Evolutionary conservation across 2,113 vertebrate genomes (phyloP).

Genomic region (Scolopax mira): DNA sequence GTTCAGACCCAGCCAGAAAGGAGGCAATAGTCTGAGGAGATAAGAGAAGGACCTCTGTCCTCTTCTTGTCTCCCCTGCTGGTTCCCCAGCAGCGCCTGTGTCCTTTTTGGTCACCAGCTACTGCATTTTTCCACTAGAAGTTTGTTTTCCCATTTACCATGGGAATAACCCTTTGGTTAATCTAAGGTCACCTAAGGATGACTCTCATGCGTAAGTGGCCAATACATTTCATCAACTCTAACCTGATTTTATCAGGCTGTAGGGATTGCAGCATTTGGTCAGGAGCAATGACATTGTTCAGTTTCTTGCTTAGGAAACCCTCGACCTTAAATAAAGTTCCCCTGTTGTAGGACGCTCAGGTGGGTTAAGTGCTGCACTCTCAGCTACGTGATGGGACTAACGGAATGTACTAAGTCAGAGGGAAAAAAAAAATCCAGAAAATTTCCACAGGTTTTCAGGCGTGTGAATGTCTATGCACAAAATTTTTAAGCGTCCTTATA

Average conservation of each 20-base stretch:
- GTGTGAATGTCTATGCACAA: neutral
- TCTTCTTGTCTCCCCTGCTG: neutral
- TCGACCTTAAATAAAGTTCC: neutral
- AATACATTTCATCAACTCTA: neutral
- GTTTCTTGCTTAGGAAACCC: neutral
- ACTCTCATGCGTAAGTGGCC: neutral
- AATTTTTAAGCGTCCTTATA: neutral
- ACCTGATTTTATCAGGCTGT: neutral
- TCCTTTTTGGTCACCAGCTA: neutral
- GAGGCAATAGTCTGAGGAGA: neutral
- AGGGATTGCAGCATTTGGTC: fast-evolving
- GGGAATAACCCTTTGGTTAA: neutral
- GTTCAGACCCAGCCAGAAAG: neutral
- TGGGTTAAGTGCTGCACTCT: neutral
- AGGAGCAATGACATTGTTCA: neutral
- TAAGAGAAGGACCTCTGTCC: neutral
- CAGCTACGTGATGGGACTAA: neutral
- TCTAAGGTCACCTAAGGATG: neutral
- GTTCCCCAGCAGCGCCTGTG: neutral
- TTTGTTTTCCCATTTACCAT: neutral
- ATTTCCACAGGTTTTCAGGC: neutral
- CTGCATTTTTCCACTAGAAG: neutral
- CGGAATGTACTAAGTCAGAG: neutral
- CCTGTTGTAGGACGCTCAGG: neutral
- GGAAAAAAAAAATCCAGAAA: neutral